phyloP scores from a whole-genome alignment of 2,888 invertebrate species.

The Drosophila differens region DNA sequence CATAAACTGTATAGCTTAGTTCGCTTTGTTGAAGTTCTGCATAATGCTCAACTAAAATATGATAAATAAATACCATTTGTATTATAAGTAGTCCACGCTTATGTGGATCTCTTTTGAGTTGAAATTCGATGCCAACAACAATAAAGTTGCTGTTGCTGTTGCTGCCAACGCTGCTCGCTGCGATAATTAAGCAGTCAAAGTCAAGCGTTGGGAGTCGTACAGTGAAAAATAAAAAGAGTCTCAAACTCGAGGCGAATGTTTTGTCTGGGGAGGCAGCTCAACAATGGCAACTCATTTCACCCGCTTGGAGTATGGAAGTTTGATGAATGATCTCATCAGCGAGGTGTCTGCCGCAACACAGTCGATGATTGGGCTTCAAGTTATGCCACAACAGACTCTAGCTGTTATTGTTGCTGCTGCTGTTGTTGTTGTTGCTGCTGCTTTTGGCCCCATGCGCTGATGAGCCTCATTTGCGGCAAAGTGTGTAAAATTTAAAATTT shows the following conservation, averaged over 20 bases:
- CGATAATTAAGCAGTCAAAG: slow-evolving; percentile 75
- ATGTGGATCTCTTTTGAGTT: neutral
- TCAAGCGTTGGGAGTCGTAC: slow-evolving; percentile 55
- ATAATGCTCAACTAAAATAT: slow-evolving; percentile 2
- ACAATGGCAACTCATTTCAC: slow-evolving; percentile 83
- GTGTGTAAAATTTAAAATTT: slow-evolving; percentile 75
- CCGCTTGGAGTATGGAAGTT: slow-evolving; percentile 58
- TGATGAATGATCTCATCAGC: slow-evolving; percentile 84
- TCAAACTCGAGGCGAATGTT: slow-evolving; percentile 33
- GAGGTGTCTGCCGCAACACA: slow-evolving; percentile 79
- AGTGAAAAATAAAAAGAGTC: slow-evolving; percentile 19
- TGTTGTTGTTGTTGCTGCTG: slow-evolving; percentile 3
- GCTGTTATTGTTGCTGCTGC: neutral
- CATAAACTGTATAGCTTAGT: neutral
- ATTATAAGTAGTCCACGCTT: slow-evolving; percentile 1
- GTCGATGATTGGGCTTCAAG: slow-evolving; percentile 65
- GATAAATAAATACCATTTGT: slow-evolving; percentile 20
- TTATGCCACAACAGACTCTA: slow-evolving; percentile 21
- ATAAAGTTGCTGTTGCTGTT: slow-evolving; percentile 20
- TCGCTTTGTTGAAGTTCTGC: neutral
- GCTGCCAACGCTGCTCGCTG: slow-evolving; percentile 49
- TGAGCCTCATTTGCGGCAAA: slow-evolving; percentile 67
- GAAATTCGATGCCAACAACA: slow-evolving; percentile 35
- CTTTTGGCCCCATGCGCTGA: slow-evolving; percentile 46
- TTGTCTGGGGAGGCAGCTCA: slow-evolving; percentile 46